These are phyloP conservation scores for Punctoribates punctum DNA, from an alignment of 2,888 invertebrate genomes.

Conservation along the genomic window DNA sequence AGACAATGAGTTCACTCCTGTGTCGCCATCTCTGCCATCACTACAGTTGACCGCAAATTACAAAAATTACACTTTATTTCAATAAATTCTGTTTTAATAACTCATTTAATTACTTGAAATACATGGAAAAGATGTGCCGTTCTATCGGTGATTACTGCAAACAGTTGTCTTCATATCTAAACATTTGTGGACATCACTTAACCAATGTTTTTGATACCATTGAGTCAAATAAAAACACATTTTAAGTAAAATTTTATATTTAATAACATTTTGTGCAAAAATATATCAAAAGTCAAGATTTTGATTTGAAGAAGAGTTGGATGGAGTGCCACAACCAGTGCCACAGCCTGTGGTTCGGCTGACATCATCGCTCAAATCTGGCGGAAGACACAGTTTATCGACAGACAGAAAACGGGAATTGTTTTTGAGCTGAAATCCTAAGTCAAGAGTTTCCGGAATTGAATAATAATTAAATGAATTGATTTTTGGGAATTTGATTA, in stretches of 20 bases:
- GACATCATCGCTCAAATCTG: slow-evolving; percentile 42
- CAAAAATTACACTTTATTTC: too few species aligned
- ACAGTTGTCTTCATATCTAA: too few species aligned
- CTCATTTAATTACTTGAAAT: too few species aligned
- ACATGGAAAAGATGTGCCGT: too few species aligned
- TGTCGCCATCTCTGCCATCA: too few species aligned
- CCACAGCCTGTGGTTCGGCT: slow-evolving; percentile 38
- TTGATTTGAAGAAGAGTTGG: not conserved
- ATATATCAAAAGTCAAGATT: not conserved
- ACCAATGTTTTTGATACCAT: too few species aligned
- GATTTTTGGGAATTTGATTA: slow-evolving; percentile 37
- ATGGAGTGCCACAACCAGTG: slow-evolving; percentile 22
- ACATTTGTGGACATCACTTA: too few species aligned
- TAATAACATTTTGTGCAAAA: not conserved
- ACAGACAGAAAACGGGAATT: slow-evolving; percentile 35
- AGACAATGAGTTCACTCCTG: too few species aligned
- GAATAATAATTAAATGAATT: slow-evolving; percentile 32
- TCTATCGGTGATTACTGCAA: too few species aligned
- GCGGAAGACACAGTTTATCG: slow-evolving; percentile 43
- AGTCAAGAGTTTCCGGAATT: slow-evolving; percentile 37
- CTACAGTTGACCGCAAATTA: too few species aligned
- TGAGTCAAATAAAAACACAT: not conserved
- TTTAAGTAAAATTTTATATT: not conserved
- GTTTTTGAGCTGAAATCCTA: slow-evolving; percentile 42
- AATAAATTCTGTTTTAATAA: too few species aligned